Percentiles rank a stretch among this genome's conserved stretches.
Conservation (phyloP, 2,888 invertebrate genomes). For the Ctenicera cuprea region DNA sequence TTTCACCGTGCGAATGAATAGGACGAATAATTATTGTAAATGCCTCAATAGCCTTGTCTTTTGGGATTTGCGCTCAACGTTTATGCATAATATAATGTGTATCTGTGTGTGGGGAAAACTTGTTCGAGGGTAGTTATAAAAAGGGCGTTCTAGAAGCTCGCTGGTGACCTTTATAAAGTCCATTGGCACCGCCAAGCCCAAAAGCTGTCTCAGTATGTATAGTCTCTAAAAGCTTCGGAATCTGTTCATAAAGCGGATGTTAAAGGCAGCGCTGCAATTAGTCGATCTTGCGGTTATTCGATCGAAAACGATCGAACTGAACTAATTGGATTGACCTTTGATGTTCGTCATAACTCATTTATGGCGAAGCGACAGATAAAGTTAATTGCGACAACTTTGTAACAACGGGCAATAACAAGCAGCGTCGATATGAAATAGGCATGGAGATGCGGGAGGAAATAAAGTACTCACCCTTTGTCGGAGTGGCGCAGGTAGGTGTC, state of each 20-base stretch:
- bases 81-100: constrained; percentile 13
- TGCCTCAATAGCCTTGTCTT: background rate
- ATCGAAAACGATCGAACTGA: constrained; percentile 15
- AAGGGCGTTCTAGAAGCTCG: constrained; percentile 7
- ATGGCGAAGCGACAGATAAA: constrained; percentile 28
- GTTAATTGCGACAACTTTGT: constrained; percentile 24
- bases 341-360: constrained; percentile 27
- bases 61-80: constrained; percentile 4
- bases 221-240: constrained; percentile 15
- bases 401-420: constrained; percentile 23
- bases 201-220: background rate
- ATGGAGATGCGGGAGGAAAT: constrained; percentile 44
- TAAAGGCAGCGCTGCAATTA: constrained; percentile 24
- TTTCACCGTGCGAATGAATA: too few relatives aligned
- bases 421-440: constrained; percentile 20
- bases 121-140: constrained; percentile 6
- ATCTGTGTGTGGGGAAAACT: constrained; percentile 13
- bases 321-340: constrained; percentile 36
- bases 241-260: constrained; percentile 19
- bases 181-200: constrained; percentile 23
- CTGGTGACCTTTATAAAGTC: constrained; percentile 26
- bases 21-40: too few relatives aligned
- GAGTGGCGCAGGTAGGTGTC: constrained; percentile 55
- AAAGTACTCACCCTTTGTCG: constrained; percentile 51
- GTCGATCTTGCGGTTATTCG: constrained; percentile 18